Conservation (phyloP, 2,888 invertebrate species). For the Aleiodes leptofemur region DNA sequence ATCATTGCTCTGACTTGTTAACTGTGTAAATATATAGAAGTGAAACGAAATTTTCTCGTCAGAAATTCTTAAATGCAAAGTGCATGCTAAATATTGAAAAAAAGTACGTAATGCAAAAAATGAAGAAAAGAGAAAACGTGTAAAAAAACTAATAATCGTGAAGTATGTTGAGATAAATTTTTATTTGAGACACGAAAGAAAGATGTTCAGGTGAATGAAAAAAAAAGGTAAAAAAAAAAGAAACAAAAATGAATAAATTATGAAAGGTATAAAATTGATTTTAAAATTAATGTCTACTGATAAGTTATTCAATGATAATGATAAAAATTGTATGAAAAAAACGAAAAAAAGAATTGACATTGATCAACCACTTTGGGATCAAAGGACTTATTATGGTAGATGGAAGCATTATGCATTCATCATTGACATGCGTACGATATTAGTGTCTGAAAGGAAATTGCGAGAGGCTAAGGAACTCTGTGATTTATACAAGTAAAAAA, state of each 20-base stretch:
- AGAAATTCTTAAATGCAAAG: neutral
- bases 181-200: neutral
- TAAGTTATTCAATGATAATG: constrained; percentile 14
- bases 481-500: constrained; percentile 57
- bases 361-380: constrained; percentile 58
- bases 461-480: constrained; percentile 58
- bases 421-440: constrained; percentile 56
- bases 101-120: too few relatives aligned
- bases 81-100: neutral
- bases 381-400: constrained; percentile 58
- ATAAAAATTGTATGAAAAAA: neutral
- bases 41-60: too few relatives aligned
- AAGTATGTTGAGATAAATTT: constrained; percentile 14
- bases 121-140: neutral
- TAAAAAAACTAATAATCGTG: constrained; percentile 11
- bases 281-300: constrained; percentile 35
- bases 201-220: too few relatives aligned
- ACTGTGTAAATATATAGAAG: constrained; percentile 22
- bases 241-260: neutral
- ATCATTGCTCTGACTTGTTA: constrained; percentile 1
- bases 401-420: constrained; percentile 58
- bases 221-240: neutral
- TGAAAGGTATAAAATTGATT: constrained; percentile 21
- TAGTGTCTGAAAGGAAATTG: constrained; percentile 48
- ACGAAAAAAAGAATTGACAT: constrained; percentile 51